Evolutionary conservation across 1,140 invertebrate genomes (phyloP).

Genomic region (Physella acuta): DNA sequence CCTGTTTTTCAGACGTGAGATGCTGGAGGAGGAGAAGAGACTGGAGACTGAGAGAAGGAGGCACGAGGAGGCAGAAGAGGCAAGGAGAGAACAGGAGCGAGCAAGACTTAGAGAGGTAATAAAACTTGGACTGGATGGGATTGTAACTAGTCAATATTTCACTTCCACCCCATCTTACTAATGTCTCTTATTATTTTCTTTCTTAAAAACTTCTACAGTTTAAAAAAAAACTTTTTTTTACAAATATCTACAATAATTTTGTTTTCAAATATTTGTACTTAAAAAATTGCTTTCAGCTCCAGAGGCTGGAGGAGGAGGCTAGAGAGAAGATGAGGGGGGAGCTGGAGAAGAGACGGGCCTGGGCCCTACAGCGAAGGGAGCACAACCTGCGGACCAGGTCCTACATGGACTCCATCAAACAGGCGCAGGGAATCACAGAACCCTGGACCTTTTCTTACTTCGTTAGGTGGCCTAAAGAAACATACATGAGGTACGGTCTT

Average conservation of each 20-base stretch:
- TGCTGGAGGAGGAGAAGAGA: constrained; percentile 37
- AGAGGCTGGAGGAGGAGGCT: constrained; percentile 43
- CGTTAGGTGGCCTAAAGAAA: constrained; percentile 49
- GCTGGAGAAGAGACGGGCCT: constrained; percentile 37
- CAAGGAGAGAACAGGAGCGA: constrained; percentile 35
- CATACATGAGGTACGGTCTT: constrained; percentile 47
- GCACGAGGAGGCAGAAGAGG: constrained; percentile 36
- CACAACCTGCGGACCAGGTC: constrained; percentile 40
- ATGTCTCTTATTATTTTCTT: not conserved
- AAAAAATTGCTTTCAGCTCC: too few relatives aligned
- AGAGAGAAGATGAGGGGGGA: constrained; percentile 42
- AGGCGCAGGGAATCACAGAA: constrained; percentile 46
- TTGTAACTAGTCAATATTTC: too few relatives aligned
- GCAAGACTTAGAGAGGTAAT: constrained; percentile 36
- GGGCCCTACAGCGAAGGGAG: constrained; percentile 42
- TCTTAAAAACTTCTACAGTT: not conserved
- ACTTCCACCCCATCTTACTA: not conserved
- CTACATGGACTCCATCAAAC: constrained; percentile 42
- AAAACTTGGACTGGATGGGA: not conserved
- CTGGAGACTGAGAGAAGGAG: constrained; percentile 34
- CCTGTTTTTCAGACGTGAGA: constrained; percentile 26
- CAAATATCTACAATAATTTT: too few relatives aligned
- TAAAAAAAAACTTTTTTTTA: too few relatives aligned
- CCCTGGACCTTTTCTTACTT: constrained; percentile 55
- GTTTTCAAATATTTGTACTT: too few relatives aligned